These are phyloP conservation scores for Emmelina monodactyla DNA, from an alignment of 2,888 invertebrate species.

Conservation along the genomic window DNA sequence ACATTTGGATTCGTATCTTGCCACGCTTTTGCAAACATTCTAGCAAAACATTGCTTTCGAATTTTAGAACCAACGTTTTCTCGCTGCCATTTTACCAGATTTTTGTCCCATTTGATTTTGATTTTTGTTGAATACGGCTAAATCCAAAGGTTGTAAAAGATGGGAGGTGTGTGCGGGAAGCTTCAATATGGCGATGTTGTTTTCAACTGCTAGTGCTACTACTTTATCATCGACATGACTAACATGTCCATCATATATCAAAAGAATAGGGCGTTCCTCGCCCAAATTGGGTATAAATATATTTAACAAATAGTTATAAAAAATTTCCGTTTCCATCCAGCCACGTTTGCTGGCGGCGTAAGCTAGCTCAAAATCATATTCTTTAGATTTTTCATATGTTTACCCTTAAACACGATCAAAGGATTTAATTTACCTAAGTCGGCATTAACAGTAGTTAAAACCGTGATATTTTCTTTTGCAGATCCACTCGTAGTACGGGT, in stretches of 20 bases:
- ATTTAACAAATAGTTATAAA: slow-evolving; percentile 1
- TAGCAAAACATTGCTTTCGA: slow-evolving; percentile 7
- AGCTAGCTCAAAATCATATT: slow-evolving; percentile 10
- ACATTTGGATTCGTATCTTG: slow-evolving; percentile 4
- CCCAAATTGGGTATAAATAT: slow-evolving; percentile 1
- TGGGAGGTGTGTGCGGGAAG: slow-evolving; percentile 16
- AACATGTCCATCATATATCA: slow-evolving; percentile 9
- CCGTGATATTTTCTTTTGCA: slow-evolving; percentile 16
- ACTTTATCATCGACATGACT: slow-evolving; percentile 8
- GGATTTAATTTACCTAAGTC: slow-evolving; percentile 14
- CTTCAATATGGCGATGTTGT: slow-evolving; percentile 13
- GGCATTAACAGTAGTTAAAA: slow-evolving; percentile 17
- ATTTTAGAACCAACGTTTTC: slow-evolving; percentile 7
- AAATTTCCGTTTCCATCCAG: slow-evolving; percentile 4
- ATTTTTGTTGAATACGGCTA: slow-evolving; percentile 13
- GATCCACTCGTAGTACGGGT: slow-evolving; percentile 14
- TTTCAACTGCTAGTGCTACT: slow-evolving; percentile 5
- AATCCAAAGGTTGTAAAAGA: slow-evolving; percentile 14
- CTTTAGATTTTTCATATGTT: slow-evolving; percentile 13
- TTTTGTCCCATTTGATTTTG: slow-evolving; percentile 1
- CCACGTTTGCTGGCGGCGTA: slow-evolving; percentile 10
- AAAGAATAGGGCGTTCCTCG: neutral
- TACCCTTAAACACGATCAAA: slow-evolving; percentile 17
- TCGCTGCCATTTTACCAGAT: slow-evolving; percentile 5
- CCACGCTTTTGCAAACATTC: slow-evolving; percentile 10